A percentile compares a stretch with the other conserved stretches of the same genome.
phyloP scores from a whole-genome alignment of 1,140 invertebrate genomes.

The Polypedilum pembai region DNA sequence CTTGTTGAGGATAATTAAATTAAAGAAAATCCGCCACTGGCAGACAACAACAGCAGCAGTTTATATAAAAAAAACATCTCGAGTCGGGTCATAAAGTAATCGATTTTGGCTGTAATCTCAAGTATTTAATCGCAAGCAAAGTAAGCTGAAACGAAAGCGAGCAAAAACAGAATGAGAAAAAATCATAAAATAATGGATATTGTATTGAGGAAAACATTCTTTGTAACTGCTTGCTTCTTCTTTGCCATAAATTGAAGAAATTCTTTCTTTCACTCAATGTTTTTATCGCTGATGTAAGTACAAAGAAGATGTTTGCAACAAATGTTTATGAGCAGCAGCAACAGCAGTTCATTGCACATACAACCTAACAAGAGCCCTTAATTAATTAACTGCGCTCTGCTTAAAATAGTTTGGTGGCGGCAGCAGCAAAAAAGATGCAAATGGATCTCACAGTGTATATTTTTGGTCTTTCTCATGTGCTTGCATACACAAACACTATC shows the following conservation, averaged over 20 bases:
- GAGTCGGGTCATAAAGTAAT: constrained; percentile 24
- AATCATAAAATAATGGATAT: constrained; percentile 26
- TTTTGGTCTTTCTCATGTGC: not conserved
- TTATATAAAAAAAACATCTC: constrained; percentile 7
- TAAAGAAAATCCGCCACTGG: not conserved
- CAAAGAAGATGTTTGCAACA: not conserved
- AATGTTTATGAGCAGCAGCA: not conserved
- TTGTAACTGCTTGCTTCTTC: not conserved
- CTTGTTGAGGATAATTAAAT: not conserved
- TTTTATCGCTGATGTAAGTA: not conserved
- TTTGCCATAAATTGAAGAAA: constrained; percentile 13
- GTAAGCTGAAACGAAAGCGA: not conserved
- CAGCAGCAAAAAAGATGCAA: not conserved
- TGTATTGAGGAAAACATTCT: not conserved
- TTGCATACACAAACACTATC: not conserved
- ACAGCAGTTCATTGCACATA: not conserved
- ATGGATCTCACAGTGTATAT: not conserved
- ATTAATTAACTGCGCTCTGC: constrained; percentile 21
- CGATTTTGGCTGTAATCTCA: constrained; percentile 21
- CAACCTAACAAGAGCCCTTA: constrained; percentile 23
- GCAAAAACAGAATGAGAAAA: constrained; percentile 2
- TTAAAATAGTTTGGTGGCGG: not conserved
- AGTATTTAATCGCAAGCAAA: constrained; percentile 27
- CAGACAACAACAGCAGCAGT: not conserved
- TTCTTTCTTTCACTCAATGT: not conserved